Evolutionary conservation across 1,140 invertebrate species (phyloP), one percentile per base, ranked within the genome.

Genomic region (Stegodyphus mimosarum): DNA sequence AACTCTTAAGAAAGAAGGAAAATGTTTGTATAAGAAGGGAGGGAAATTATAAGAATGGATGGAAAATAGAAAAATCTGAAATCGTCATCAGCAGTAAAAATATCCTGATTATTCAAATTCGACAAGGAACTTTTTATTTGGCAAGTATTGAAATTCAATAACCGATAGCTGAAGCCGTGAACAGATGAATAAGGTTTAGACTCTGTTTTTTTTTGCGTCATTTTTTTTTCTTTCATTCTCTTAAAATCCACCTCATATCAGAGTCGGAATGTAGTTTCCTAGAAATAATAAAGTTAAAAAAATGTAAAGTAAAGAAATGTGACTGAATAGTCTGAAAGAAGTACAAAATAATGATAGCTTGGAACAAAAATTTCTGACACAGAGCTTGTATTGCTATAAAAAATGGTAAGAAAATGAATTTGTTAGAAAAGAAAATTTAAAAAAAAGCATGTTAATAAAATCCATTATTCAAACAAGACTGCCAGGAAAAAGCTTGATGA

Each of bases 381-480:
- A 71, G 69, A 50, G 49, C 51, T 71, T 71, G 69, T 50, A 71
- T 50, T 51, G 69, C 51, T 71, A 50, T 48, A n/a, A 51, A 71
- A 50, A 51, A 71, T 50, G 51, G 7, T 13, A 15, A 6, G 7
- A 71, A 11, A 71, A 71, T 10, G 51, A 49, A 15, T 9, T 13
- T 50, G n/a, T 13, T 50, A 71, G 49, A 13, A 71, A n/a, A 50
- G 49, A 71, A 11, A 33, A 33, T 1, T 50, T 71, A 50, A 15
- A 71, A 71, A 71, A 71, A 71, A 71, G n/a, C 69, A 71, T 71
- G 69, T 50, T 48, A 71, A 51, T 50, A 71, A 71, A 71, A 71
- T 71, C 49, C 49, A 71, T 71, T 71, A 71, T 71, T 71, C 69
- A 71, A 51, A 50, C 49, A 51, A 51, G 3, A 33, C 33, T 71